phyloP scores from a whole-genome alignment of 2,888 invertebrate genomes.

The Ceriagrion tenellum region DNA sequence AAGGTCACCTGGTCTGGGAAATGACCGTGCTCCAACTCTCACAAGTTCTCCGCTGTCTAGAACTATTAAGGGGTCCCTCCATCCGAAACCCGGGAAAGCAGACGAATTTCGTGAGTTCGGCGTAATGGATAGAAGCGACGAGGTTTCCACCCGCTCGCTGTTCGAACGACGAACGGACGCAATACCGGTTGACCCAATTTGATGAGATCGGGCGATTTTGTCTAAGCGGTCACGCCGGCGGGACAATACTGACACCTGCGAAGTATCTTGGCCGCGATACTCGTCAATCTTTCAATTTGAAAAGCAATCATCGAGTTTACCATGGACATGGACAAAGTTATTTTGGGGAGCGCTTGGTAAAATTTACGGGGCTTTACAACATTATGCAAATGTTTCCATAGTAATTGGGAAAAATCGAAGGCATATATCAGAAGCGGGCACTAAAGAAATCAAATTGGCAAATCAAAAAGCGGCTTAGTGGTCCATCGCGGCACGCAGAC shows the following conservation, averaged over 20 bases:
- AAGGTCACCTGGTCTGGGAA: conserved; percentile 18
- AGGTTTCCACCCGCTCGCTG: not conserved
- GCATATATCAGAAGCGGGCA: no score
- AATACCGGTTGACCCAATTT: not conserved
- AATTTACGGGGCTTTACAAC: no score
- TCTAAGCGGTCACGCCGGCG: not conserved
- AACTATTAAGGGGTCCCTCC: not conserved
- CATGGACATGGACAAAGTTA: not conserved
- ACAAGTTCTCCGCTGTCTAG: not conserved
- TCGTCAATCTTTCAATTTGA: not conserved
- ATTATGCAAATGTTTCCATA: no score
- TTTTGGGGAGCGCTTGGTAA: no score
- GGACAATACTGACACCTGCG: not conserved
- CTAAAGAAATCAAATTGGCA: no score
- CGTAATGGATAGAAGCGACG: not conserved
- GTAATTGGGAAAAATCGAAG: no score
- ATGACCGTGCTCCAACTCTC: conserved; percentile 32
- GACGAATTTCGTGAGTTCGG: not conserved
- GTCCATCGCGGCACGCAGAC: no score
- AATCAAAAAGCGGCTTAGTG: no score
- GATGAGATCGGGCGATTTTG: not conserved
- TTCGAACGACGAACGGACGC: not conserved
- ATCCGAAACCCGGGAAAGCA: not conserved
- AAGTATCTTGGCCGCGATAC: not conserved
- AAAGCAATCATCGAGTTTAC: not conserved